Evolutionary conservation across 2,888 invertebrate genomes (phyloP).

Genomic region (Chrysina gloriosa): DNA sequence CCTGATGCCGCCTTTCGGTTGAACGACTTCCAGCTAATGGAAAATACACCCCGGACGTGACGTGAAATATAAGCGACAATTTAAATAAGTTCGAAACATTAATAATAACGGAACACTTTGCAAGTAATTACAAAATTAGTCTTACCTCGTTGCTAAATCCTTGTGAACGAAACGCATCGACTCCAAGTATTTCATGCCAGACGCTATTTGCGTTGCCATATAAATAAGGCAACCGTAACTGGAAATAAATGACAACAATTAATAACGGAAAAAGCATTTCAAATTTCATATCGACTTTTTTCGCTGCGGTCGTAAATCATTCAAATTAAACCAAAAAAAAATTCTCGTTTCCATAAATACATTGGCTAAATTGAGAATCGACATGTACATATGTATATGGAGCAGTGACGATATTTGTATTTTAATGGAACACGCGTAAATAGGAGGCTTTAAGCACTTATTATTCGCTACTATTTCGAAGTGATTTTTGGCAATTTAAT

Average conservation of each 20-base stretch:
- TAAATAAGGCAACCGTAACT: conserved; percentile 87
- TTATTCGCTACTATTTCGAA: conserved; percentile 7
- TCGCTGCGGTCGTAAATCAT: conserved; percentile 30
- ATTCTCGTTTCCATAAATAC: conserved; percentile 30
- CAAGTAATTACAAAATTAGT: conserved; percentile 49
- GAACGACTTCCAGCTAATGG: conserved; percentile 49
- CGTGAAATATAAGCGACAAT: conserved; percentile 53
- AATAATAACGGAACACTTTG: conserved; percentile 47
- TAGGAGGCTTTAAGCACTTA: conserved; percentile 19
- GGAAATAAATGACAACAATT: conserved; percentile 58
- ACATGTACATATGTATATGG: conserved; percentile 30
- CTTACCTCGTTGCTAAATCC: conserved; percentile 84
- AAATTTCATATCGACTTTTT: conserved; percentile 37
- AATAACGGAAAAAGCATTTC: conserved; percentile 40
- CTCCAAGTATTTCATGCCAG: conserved; percentile 92
- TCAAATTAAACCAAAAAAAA: conserved; percentile 32
- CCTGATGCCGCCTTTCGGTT: conserved; percentile 37
- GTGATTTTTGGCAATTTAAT: conserved; percentile 1
- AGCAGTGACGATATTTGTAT: conserved; percentile 30
- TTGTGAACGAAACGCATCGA: conserved; percentile 86
- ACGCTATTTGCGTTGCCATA: conserved; percentile 89
- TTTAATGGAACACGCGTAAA: conserved; percentile 30
- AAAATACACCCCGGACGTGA: conserved; percentile 53
- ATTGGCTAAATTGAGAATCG: conserved; percentile 32
- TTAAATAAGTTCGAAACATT: conserved; percentile 48